Conservation (phyloP, 2,113 vertebrate species). For the Fregata magnificens region DNA sequence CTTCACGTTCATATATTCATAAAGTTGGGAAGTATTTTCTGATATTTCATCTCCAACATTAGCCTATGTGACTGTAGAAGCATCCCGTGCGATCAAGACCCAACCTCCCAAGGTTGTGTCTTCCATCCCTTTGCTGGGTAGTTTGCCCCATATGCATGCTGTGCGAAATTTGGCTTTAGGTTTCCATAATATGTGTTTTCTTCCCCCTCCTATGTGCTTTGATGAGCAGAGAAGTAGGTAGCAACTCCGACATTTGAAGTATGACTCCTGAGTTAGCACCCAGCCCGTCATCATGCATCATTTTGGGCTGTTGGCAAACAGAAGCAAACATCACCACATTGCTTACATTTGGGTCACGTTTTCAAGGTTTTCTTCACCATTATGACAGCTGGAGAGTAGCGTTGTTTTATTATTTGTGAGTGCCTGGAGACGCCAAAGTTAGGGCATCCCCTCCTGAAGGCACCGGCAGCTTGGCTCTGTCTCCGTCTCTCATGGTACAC, state of each 20-base stretch:
- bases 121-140: neutral
- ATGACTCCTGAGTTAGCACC: neutral
- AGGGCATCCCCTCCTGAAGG: neutral
- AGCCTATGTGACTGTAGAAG: neutral
- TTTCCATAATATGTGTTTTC: accelerated
- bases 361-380: neutral
- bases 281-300: accelerated
- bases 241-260: neutral
- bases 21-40: neutral
- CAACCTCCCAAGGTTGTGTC: neutral
- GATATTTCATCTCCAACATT: neutral
- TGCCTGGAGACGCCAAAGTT: neutral
- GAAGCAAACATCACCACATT: neutral
- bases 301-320: neutral
- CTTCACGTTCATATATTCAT: accelerated
- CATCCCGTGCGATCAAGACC: neutral
- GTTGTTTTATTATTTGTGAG: neutral
- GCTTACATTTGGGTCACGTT: accelerated
- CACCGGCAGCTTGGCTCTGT: accelerated
- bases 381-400: neutral
- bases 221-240: neutral
- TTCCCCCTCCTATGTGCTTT: neutral
- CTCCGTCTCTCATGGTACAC: accelerated
- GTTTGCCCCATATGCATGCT: accelerated
- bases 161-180: neutral